phyloP scores from a whole-genome alignment of 2,797 vertebrate species.

The Protosalanx chinensis region DNA sequence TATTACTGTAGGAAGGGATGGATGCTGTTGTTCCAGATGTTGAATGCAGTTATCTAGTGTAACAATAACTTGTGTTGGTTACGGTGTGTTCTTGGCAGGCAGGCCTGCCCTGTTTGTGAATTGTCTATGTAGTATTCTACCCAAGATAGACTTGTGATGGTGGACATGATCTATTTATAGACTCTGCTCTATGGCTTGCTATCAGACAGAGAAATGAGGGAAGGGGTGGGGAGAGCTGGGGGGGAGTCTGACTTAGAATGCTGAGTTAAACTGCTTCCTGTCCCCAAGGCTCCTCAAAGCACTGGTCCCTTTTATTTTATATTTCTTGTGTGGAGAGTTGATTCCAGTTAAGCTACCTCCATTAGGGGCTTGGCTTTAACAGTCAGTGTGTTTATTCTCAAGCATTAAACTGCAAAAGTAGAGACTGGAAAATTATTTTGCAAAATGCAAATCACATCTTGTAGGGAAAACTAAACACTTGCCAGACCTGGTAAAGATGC shows the following conservation, averaged over 20 bases:
- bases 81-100: too few species aligned
- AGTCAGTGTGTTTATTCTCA: conserved; percentile 33
- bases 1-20: too few species aligned
- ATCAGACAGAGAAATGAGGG: neutral
- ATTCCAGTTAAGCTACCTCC: conserved; percentile 31
- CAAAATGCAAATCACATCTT: conserved; percentile 16
- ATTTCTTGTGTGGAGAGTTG: conserved; percentile 39
- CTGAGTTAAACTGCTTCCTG: neutral
- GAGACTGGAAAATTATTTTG: neutral
- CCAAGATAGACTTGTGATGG: neutral
- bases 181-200: neutral
- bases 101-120: neutral
- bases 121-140: neutral
- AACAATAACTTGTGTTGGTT: too few species aligned
- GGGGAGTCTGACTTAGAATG: neutral
- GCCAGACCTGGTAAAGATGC: conserved; percentile 1
- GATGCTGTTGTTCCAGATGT: too few species aligned
- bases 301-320: conserved; percentile 26
- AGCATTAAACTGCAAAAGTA: conserved; percentile 39
- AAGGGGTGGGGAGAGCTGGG: neutral
- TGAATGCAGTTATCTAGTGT: too few species aligned
- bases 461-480: neutral
- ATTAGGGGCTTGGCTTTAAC: neutral
- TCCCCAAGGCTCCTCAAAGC: too few species aligned
- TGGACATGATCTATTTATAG: neutral